Evolutionary conservation across 1,140 invertebrate genomes (phyloP), one percentile per base, ranked within the genome.

Genomic region (Formica exsecta): DNA sequence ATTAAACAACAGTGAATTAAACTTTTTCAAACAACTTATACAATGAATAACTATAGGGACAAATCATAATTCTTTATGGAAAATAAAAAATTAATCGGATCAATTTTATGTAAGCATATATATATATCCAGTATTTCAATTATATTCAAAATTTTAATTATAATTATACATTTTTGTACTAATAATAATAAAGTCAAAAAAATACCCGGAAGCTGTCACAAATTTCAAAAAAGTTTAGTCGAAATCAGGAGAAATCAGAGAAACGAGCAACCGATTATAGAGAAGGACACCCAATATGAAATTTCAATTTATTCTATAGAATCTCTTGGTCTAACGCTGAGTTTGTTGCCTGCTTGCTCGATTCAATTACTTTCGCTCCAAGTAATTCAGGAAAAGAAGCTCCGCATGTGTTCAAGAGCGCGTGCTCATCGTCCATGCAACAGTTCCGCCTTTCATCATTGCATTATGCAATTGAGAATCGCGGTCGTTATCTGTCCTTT

Each of bases 391-490:
- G 51, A 61, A 73, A 81, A 61, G 79, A 48, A 51, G 36, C 44
- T 36, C 25, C 66, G 38, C 77, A 5, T 59, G 25, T 59, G 77
- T 73, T 61, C 19, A 61, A 81, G 38, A 73, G 54, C 77, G 66
- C 66, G 65, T 59, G 65, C 38, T 81, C 68, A 19, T 61, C 66
- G 54, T 32, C 19, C 54, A 11, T 73, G 44, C 66, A 81, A 80
- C 25, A 71, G 22, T 38, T 73, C 25, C 38, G 79, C 25, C 79
- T 81, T 73, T 81, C 79, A 73, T 61, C 66, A 59, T 81, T 41
- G 66, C 44, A 81, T 81, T 81, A 81, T 73, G 79, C 54, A 81
- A 81, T 73, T 71, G 79, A 81, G 54, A 44, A 16, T 25, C 32
- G 44, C 44, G 25, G 48, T 32, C 65, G 38, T 44, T 81, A 61